Base-by-base conservation (phyloP, 1,140 invertebrate genomes). In the Drosophila grimshawi region DNA sequence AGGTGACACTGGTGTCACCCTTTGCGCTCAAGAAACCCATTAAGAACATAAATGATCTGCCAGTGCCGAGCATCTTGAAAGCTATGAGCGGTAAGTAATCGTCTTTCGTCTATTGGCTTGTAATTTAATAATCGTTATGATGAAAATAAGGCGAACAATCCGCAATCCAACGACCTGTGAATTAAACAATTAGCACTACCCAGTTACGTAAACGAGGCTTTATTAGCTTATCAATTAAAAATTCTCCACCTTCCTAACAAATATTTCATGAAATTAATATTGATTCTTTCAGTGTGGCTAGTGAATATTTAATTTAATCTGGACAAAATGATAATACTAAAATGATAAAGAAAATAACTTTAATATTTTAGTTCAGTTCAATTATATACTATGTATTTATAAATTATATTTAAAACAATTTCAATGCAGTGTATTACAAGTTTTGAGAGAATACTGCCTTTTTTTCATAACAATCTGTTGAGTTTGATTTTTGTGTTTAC, bases 1-100 rank as follows among this genome's bases (percentile, higher is more conserved):
- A 94, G 35, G 93, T 95, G 3, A 94, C 94, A 2, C 82, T 95
- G 0, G 79, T 94, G 0, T 94, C 93, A 56, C 78, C 93, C 3
- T 94, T 94, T 73, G 91, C 93, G 0, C 81, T 93, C 3, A 93
- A 93, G 55, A 90, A 88, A 41, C 91, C 92, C 0, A 67, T 93
- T 2, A 78, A 92, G 2, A 95, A 95, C 75, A 94, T 94, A 45
- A 92, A 79, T 3, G 94, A 95, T 73, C 76, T 94, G n/a, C 27
- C 67, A 0, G 48, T 74, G 19, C 74, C 77, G 3, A 55, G 33
- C 6, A 19, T 90, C 4, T 0, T 82, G 2, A 55, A 76, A 2
- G 33, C 5, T 3, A 80, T 83, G 75, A 39, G 62, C 46, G 52
- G 91, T 92, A 61, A 78, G 78, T 82, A 53, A 11, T 6, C 5